Evolutionary conservation across 1,140 invertebrate genomes (phyloP), one percentile per base, ranked within the genome.

Genomic region (Triops cancriformis): DNA sequence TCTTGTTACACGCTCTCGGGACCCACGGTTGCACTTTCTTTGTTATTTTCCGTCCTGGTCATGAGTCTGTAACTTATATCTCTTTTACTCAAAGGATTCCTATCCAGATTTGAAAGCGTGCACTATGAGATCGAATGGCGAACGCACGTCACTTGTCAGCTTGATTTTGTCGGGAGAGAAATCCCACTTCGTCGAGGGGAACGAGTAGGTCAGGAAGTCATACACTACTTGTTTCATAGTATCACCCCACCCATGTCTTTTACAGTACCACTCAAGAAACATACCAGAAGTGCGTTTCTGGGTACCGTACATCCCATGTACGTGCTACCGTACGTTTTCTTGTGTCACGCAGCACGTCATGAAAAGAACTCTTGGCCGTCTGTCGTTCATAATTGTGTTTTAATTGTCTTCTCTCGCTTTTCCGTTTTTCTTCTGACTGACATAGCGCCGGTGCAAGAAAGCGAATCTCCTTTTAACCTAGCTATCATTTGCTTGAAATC

Each of bases 151-250:
- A 64, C 23, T 64, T 37, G 31, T 37, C 31, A 37, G 31, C 51
- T 64, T 64, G n/a, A 64, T 18, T 64, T 64, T 64, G 51, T 23
- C 14, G 23, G 23, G 51, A 23, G 51, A 23, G 23, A 64, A 64
- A 64, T 64, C 51, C 51, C 51, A 23, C 7, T 18, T 64, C 18
- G 51, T 64, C 51, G 51, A 64, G 51, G 14, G 23, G 51, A 64
- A 64, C 51, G 51, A 64, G 18, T 64, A 64, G 51, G 51, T 64
- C 51, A 64, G 51, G 51, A 64, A 64, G 51, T 64, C 51, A 64
- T 23, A 64, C 51, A 64, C 51, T 64, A 64, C 6, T 64, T 64
- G 51, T 64, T 64, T 23, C 51, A 2, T 64, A 64, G 51, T 64
- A 64, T 18, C 9, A 64, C 51, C 18, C 51, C 51, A 64, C 51